Evolutionary conservation across 2,113 vertebrate species (phyloP), one percentile per base, ranked within the genome.

Genomic region (Prionailurus viverrinus): DNA sequence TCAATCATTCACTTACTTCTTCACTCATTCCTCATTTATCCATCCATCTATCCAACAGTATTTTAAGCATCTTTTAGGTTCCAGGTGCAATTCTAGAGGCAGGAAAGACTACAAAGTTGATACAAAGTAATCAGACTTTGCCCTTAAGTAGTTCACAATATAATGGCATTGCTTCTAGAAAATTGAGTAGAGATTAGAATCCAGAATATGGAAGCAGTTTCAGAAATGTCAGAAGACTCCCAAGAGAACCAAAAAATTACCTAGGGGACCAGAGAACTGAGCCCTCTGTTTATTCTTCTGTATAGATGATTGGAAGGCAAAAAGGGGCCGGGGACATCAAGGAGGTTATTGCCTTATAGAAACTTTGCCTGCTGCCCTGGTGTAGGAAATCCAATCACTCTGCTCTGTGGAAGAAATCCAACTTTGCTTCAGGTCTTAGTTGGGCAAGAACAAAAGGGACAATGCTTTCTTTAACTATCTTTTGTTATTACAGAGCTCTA

Each of bases 401-500:
- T 33, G 23, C 5, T 68, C n/a, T 66, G 2, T 89, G 90, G 55
- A 92, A 94, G 53, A 66, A 58, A 68, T 61, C 69, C 76, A 95
- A 68, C 31, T 90, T 51, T 73, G 69, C 33, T 73, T 78, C 25
- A 79, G 74, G 45, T 91, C 61, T 82, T 89, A 86, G 12, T 21
- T 78, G 85, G 80, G 85, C 27, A 91, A 88, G 74, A 98, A 83
- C 23, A 88, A 91, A 86, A 94, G 71, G n/a, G n/a, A 76, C 76
- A 94, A 94, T 41, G 21, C 58, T 31, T 89, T 92, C 76, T 69
- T 88, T 87, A 79, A 79, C 61, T 83, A 19, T n/a, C 31, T 36
- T 90, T 63, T 90, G 48, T 91, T 96, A 87, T 69, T 39, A 45
- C 1, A 88, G 51, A 92, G 19, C 4, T 33, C 41, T 51, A 1